Evolutionary conservation across 2,797 vertebrate species (phyloP).

Genomic region (Adrianichthys oophorus): DNA sequence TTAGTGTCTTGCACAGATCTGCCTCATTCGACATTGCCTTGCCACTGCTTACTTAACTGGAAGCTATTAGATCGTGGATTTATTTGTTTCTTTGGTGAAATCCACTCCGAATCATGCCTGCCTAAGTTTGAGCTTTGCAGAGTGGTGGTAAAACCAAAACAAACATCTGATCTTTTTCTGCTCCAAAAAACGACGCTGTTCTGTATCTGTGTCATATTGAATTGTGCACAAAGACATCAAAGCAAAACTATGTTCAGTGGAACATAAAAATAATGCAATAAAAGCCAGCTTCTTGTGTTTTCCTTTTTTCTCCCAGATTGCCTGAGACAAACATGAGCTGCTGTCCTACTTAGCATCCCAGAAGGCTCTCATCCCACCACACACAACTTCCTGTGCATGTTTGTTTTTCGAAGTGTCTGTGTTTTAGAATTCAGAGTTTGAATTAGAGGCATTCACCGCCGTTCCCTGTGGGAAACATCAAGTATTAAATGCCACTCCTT

Average conservation of each 20-base stretch:
- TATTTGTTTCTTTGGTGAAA: too few relatives aligned
- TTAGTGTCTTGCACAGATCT: too few relatives aligned
- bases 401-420: conserved; percentile 68
- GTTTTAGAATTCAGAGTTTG: conserved; percentile 54
- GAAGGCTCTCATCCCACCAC: conserved; percentile 28
- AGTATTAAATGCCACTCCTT: conserved; percentile 66
- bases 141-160: not conserved
- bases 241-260: not conserved
- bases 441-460: conserved; percentile 56
- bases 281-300: not conserved
- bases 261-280: not conserved
- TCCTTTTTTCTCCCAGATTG: conserved; percentile 19
- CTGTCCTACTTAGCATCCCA: conserved; percentile 61
- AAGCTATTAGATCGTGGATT: too few relatives aligned
- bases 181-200: not conserved
- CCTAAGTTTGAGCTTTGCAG: too few relatives aligned
- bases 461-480: conserved; percentile 68
- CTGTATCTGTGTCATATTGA: not conserved
- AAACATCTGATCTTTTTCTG: not conserved
- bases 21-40: too few relatives aligned
- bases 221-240: not conserved
- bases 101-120: too few relatives aligned
- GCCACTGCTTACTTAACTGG: too few relatives aligned
- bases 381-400: conserved; percentile 50
- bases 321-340: conserved; percentile 25